These are phyloP conservation scores for Hemiscyllium ocellatum DNA, from an alignment of 2,113 vertebrate genomes.

Conservation along the genomic window DNA sequence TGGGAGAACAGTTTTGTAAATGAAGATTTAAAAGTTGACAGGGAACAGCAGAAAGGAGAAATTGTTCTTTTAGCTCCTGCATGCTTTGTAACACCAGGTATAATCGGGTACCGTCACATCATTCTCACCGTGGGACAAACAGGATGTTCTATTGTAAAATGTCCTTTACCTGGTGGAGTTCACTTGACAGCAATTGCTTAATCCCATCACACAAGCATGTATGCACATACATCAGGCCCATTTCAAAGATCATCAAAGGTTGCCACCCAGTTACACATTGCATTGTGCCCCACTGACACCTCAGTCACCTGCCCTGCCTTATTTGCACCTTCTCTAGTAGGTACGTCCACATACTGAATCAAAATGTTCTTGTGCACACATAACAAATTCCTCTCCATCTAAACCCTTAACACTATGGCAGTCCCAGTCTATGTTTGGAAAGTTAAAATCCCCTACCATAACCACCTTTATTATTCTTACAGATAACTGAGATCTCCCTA, in stretches of 20 bases:
- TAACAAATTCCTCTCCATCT: too few relatives aligned
- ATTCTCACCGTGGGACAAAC: neutral
- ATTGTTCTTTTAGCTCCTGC: neutral
- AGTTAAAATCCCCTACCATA: too few relatives aligned
- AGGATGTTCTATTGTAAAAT: neutral
- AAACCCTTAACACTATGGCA: too few relatives aligned
- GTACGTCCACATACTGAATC: too few relatives aligned
- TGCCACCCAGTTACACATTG: neutral
- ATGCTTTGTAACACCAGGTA: neutral
- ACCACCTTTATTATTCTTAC: neutral
- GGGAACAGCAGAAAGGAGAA: neutral
- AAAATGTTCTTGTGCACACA: too few relatives aligned
- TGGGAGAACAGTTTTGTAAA: neutral
- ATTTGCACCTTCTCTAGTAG: too few relatives aligned
- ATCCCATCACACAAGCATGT: neutral
- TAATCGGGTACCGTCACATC: neutral
- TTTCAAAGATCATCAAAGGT: neutral
- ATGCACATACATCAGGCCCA: neutral
- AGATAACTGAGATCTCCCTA: too few relatives aligned
- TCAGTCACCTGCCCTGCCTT: too few relatives aligned
- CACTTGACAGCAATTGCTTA: neutral
- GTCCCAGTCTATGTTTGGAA: too few relatives aligned
- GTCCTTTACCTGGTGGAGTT: neutral
- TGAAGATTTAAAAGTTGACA: neutral
- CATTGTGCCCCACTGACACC: neutral